Evolutionary conservation across 2,113 vertebrate genomes (phyloP).

Genomic region (Phainopepla nitens): DNA sequence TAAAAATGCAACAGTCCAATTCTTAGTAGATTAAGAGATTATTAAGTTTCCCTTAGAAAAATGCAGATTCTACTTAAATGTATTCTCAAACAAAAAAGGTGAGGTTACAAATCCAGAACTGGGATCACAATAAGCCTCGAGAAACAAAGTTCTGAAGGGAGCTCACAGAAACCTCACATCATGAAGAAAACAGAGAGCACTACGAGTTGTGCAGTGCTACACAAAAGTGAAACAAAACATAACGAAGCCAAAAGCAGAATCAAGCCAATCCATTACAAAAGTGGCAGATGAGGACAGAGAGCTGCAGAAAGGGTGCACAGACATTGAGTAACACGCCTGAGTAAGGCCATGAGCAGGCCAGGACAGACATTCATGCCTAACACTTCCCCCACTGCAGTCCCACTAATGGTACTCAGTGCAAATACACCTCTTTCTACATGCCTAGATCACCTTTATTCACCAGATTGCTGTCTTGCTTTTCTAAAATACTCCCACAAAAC

Average conservation of each 20-base stretch:
- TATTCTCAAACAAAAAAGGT: background rate
- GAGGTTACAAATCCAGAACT: background rate
- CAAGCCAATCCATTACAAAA: background rate
- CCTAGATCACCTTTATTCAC: background rate
- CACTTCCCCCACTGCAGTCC: background rate
- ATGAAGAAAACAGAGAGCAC: background rate
- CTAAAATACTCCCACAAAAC: background rate
- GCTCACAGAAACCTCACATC: background rate
- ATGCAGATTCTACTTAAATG: background rate
- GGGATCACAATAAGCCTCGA: background rate
- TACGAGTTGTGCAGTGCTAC: background rate
- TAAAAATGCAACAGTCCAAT: background rate
- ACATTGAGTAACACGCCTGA: background rate
- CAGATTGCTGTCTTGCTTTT: background rate
- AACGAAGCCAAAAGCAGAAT: background rate
- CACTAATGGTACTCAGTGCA: background rate
- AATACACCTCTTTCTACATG: rapidly evolving
- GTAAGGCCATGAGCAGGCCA: background rate
- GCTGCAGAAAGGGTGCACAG: background rate
- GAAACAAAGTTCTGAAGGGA: background rate
- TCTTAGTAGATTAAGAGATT: background rate
- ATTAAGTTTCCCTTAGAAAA: background rate
- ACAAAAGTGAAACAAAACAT: background rate
- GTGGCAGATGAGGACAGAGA: background rate
- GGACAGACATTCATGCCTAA: background rate